Evolutionary conservation across 2,113 vertebrate species (phyloP), one percentile per base, ranked within the genome.

Genomic region (Actenoides lindsayi): DNA sequence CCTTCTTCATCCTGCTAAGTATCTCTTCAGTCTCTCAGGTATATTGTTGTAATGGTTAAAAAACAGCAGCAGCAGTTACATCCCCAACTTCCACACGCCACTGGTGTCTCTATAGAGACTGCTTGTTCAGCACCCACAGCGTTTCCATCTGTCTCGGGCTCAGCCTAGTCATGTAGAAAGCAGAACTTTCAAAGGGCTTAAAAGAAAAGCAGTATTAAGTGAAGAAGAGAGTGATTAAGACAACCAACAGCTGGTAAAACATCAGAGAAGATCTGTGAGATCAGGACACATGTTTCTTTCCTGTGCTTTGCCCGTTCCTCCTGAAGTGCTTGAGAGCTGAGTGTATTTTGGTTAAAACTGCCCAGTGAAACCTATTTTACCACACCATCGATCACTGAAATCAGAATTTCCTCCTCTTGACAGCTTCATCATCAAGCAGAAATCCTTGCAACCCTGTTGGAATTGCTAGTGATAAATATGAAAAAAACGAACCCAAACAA

Each of bases 111-210:
- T 24, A 11, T 10, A 81, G 87, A 83, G 39, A 30, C 28, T 53
- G 28, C 41, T 77, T 82, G 30, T 75, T 95, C 57, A 79, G 77
- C 80, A 77, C 64, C 68, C 91, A 91, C 42, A 5, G 6, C 62
- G 74, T 85, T 64, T 75, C 89, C 91, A 94, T 94, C 93, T 96
- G 92, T 93, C 84, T 84, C 85, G 70, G 50, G 57, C 59, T 90
- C 73, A 87, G 50, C 13, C 16, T 75, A 82, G 50, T 87, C 69
- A 46, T 50, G 28, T 50, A 90, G 67, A 82, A 93, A 95, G 35
- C 23, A 87, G 56, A 57, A 39, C 33, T 83, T 90, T 28, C 30
- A 70, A 70, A 57, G 2, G 76, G 41, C 64, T 70, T 67, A 28
- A 65, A 81, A 60, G 24, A 85, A 69, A 76, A 83, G 19, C 50